Base-by-base conservation (phyloP, 1,140 invertebrate species). In the Laupala kohalensis region DNA sequence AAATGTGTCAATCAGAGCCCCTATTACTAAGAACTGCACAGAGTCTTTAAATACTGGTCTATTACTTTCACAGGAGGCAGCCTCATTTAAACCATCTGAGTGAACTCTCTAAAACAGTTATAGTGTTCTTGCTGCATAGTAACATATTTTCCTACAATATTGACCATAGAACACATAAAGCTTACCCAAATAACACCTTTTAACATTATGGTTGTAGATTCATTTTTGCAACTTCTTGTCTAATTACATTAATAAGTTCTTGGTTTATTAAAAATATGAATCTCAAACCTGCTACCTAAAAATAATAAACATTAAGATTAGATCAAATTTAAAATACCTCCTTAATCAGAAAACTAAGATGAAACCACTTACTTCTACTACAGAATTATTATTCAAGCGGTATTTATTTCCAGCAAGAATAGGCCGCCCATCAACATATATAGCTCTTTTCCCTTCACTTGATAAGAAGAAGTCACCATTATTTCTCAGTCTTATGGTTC, bases 191-290 rank as follows among this genome's bases (percentile, higher is more conserved):
- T 19, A 25, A 5, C 6, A 26, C 25, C n/a, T 29, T n/a, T 28
- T 28, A 13, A 5, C 9, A 30, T 73, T 65, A 74, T 9, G 72
- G 72, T 68, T 75, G 74, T 78, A 75, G 30, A 76, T 86, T 88
- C 69, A 90, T 85, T 82, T 91, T 93, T 29, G 89, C 87, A 72
- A 90, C 88, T 81, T 95, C 93, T 79, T 91, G 88, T 67, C 91
- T 84, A 75, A 95, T 92, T 25, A 89, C 88, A 77, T 88, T 92
- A 73, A 96, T 93, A 24, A 96, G 82, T 75, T 97, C 94, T 80
- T 94, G 92, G 81, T 97, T 97, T 69, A 97, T 90, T 64, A 95
- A 86, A 80, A 97, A 97, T 74, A 95, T 93, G 81, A 97, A 96
- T 73, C 92, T 87, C 27, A 97, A 82, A 73, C 92, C 92, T 25